Percentiles rank a stretch among this genome's conserved stretches.
Evolutionary conservation across 2,888 invertebrate genomes (phyloP).

Genomic region (Meteorus cinctellus): DNA sequence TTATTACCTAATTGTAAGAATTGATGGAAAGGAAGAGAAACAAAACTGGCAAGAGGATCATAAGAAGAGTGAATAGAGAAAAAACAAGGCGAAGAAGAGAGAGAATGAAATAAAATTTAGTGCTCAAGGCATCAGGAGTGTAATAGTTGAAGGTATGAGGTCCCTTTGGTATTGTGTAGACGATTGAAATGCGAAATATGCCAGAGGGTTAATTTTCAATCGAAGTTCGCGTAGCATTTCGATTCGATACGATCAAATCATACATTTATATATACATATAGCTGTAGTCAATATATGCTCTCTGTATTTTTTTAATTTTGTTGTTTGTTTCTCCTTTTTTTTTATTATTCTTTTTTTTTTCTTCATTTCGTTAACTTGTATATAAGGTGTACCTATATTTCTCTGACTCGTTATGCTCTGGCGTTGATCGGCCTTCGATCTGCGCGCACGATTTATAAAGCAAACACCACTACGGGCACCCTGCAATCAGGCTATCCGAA

Average conservation of each 20-base stretch:
- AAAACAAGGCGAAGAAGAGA: slow-evolving; percentile 16
- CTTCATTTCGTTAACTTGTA: slow-evolving; percentile 31
- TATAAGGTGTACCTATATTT: slow-evolving; percentile 23
- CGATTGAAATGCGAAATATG: slow-evolving; percentile 18
- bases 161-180: slow-evolving; percentile 3
- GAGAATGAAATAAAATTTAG: neutral
- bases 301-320: slow-evolving; percentile 13
- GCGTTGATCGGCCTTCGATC: slow-evolving; percentile 40
- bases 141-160: neutral
- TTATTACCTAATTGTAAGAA: slow-evolving; percentile 69
- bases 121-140: slow-evolving; percentile 17
- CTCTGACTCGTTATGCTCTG: slow-evolving; percentile 21
- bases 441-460: slow-evolving; percentile 69
- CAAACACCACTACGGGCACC: slow-evolving; percentile 69
- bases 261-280: neutral
- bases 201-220: slow-evolving; percentile 43
- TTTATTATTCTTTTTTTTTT: slow-evolving; percentile 24
- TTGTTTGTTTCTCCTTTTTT: slow-evolving; percentile 17
- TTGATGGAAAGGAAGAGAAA: slow-evolving; percentile 56
- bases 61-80: slow-evolving; percentile 44
- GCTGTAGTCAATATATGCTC: slow-evolving; percentile 1
- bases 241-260: slow-evolving; percentile 38
- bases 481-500: slow-evolving; percentile 67
- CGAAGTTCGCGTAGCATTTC: slow-evolving; percentile 29
- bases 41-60: slow-evolving; percentile 43